phyloP scores from a whole-genome alignment of 2,888 invertebrate genomes.

The Carpatolechia fugitivella region DNA sequence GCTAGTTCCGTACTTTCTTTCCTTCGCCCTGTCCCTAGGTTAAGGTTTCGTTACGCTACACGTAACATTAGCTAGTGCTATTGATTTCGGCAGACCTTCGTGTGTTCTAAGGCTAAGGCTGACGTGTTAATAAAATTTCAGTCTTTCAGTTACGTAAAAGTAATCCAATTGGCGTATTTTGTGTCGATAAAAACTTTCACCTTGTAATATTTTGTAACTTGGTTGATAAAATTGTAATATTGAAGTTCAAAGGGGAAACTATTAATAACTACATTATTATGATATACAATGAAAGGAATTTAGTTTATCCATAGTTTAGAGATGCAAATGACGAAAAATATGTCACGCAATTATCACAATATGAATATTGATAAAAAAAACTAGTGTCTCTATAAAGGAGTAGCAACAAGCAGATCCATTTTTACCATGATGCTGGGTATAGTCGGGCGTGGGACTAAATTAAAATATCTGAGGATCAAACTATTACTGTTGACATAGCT shows the following conservation, averaged over 20 bases:
- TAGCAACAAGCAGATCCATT: too few relatives aligned
- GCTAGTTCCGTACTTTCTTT: slow-evolving; percentile 57
- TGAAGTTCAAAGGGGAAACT: neutral
- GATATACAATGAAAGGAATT: too few relatives aligned
- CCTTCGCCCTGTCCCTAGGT: slow-evolving; percentile 29
- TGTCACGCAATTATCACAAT: too few relatives aligned
- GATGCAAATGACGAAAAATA: neutral
- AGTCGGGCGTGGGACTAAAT: too few relatives aligned
- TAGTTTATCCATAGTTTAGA: too few relatives aligned
- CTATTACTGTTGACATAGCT: too few relatives aligned
- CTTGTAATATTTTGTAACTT: neutral
- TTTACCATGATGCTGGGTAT: too few relatives aligned
- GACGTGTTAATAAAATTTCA: neutral
- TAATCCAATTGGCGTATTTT: neutral
- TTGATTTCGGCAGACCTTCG: neutral
- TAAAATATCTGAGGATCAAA: too few relatives aligned
- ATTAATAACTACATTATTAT: too few relatives aligned
- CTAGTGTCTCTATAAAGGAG: too few relatives aligned
- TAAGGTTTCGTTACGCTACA: slow-evolving; percentile 7
- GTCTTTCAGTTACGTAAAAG: neutral
- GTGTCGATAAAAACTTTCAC: neutral
- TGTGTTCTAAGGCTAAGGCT: neutral
- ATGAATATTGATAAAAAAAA: too few relatives aligned
- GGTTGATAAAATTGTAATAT: neutral
- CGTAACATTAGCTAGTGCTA: neutral